A percentile compares a stretch with the other conserved stretches of the same genome.
phyloP scores from a whole-genome alignment of 2,888 invertebrate genomes.

The Protodeltote pygarga region DNA sequence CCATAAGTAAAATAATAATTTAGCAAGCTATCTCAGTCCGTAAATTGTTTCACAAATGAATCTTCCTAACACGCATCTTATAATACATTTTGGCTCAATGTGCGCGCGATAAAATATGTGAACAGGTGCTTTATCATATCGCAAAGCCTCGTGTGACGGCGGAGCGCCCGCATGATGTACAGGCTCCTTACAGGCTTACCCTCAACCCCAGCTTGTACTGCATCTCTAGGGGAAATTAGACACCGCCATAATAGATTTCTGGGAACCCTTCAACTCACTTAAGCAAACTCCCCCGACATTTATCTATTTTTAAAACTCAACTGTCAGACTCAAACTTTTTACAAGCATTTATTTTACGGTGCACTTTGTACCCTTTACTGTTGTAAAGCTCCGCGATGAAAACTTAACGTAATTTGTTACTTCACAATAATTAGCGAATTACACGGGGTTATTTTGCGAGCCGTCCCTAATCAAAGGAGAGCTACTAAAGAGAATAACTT shows the following conservation, averaged over 20 bases:
- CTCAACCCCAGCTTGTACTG: conserved; percentile 56
- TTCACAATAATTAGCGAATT: conserved; percentile 73
- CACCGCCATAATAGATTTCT: conserved; percentile 71
- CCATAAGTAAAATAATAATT: conserved; percentile 16
- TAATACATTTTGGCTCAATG: conserved; percentile 73
- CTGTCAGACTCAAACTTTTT: conserved; percentile 12
- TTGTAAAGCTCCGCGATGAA: conserved; percentile 31
- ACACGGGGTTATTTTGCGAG: conserved; percentile 62
- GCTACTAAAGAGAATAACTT: conserved; percentile 79
- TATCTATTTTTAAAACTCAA: conserved; percentile 18
- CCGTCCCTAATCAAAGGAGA: conserved; percentile 67
- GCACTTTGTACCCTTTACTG: conserved; percentile 14
- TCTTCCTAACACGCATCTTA: conserved; percentile 59
- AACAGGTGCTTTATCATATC: conserved; percentile 83
- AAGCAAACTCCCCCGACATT: conserved; percentile 27
- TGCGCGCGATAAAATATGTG: conserved; percentile 81
- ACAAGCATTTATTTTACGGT: conserved; percentile 31
- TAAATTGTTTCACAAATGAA: conserved; percentile 51
- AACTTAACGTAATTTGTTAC: conserved; percentile 60
- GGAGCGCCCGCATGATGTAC: conserved; percentile 77
- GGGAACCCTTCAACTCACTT: conserved; percentile 43
- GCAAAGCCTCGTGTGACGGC: conserved; percentile 80
- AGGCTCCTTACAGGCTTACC: conserved; percentile 77
- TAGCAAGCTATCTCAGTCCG: conserved; percentile 28
- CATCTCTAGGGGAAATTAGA: conserved; percentile 70